phyloP scores from a whole-genome alignment of 2,888 invertebrate species.

The Lordiphosa fenestrarum region DNA sequence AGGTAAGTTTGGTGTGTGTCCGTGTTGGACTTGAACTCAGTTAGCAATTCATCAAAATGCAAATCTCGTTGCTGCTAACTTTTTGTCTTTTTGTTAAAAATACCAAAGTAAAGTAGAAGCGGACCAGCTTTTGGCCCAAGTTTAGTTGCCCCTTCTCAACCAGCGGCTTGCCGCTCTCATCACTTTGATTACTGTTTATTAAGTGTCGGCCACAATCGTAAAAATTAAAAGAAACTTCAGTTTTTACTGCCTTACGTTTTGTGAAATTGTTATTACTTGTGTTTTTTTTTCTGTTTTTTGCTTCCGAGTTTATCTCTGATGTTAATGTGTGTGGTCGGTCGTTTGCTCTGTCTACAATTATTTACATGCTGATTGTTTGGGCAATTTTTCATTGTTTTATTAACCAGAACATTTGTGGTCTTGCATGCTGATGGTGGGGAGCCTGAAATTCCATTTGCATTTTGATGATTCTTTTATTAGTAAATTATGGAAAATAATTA shows the following conservation, averaged over 20 bases:
- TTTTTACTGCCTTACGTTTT: conserved; percentile 63
- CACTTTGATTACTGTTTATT: conserved; percentile 67
- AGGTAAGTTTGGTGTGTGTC: conserved; percentile 30
- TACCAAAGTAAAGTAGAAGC: conserved; percentile 5
- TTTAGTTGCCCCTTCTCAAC: neutral
- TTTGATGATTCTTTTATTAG: conserved; percentile 18
- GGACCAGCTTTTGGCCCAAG: conserved; percentile 39
- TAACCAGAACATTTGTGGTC: conserved; percentile 1
- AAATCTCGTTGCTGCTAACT: conserved; percentile 62
- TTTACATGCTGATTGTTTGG: neutral
- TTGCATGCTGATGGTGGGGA: neutral
- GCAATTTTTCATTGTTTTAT: conserved; percentile 7
- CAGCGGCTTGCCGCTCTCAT: conserved; percentile 3
- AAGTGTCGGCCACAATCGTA: conserved; percentile 73
- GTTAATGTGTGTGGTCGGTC: conserved; percentile 11
- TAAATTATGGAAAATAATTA: no score
- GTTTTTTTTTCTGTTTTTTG: neutral
- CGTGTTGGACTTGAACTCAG: conserved; percentile 5
- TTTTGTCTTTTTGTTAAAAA: neutral
- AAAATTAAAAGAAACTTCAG: conserved; percentile 76
- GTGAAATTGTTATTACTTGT: conserved; percentile 12
- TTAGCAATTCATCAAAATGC: conserved; percentile 77
- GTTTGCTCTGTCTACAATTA: conserved; percentile 7
- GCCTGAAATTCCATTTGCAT: conserved; percentile 37
- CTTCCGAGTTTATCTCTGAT: conserved; percentile 1